Base-by-base conservation (phyloP, 1,140 invertebrate genomes). In the Vanessa atalanta region DNA sequence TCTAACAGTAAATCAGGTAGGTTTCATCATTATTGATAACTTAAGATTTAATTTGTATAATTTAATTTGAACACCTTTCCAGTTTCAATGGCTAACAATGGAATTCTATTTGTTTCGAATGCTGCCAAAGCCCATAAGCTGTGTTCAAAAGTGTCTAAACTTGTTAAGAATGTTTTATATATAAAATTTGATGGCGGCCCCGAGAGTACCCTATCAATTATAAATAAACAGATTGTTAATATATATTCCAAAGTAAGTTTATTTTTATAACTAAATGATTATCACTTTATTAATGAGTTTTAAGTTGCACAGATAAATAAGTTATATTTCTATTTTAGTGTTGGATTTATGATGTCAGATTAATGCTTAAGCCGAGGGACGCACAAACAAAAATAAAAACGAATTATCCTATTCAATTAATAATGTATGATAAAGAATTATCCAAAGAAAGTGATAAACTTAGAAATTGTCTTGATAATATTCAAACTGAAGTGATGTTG, bases 71-170 rank as follows among this genome's bases (percentile, higher is more conserved):
- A 23, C 68, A 53, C 9, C 37, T 14, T 66, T 60, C 9, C 75
- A 79, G 80, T 76, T 73, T 55, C 70, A 84, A 92, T 92, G 90
- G 89, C 87, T 67, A 88, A 85, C 23, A 90, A 88, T 85, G 89
- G 87, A 31, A 68, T 91, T 50, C 60, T 91, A 14, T 90, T 92
- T 79, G 77, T 90, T 5, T 89, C 89, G 14, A 88, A 85, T 81
- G 85, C 85, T 68, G 79, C 87, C 11, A 92, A 89, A 78, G 85
- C 81, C 16, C 84, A 88, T 20, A 83, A 77, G 67, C 75, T 84
- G 3, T 89, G 86, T 65, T 70, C 83, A 31, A 85, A 83, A 73
- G 83, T 86, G n/a, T 85, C 86, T 67, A 85, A 87, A 67, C 79
- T 80, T 83, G 87, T 92, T 12, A 81, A 83, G 67, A 87, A 85